Evolutionary conservation across 2,888 invertebrate species (phyloP), one percentile per base, ranked within the genome.

Genomic region (Patella depressa): DNA sequence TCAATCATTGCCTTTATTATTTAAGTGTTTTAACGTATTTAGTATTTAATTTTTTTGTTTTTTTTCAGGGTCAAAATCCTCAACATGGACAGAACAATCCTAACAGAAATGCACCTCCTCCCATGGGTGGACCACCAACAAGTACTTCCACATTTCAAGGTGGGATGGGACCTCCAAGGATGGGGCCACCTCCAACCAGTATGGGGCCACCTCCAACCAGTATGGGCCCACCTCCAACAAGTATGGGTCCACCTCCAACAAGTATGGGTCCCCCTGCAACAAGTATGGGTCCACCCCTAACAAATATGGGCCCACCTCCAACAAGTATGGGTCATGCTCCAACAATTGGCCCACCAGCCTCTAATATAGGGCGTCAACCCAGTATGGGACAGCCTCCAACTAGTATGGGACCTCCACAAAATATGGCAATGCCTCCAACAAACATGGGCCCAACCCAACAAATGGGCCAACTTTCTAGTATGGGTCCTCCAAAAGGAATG

Each of bases 341-440:
- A 53, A 19, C 55, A 5, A 77, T 77, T 77, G 79, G 69, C n/a
- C 65, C 45, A 34, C 34, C 34, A 34, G 34, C 34, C 45, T 45
- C 45, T 7, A 45, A 57, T 69, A 55, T 74, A n/a, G 65, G 65
- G 12, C 69, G 34, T 57, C 59, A 24, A 53, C 29, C 77, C 29
- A 53, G 45, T 34, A 29, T 75, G 53, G 73, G 79, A 53, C 71
- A 55, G 24, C 78, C 73, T 65, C 76, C 76, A 2, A n/a, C 19
- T 19, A 72, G 72, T 72, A 45, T 81, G 70, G 75, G 74, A 54
- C 76, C 71, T 19, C 79, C 78, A 4, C 72, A 75, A 12, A 72
- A 59, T 12, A 77, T 77, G 77, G 81, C 75, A 59, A 72, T 74
- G 19, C 79, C 81, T 14, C 75, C 76, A n/a, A 70, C 57, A 54